A percentile compares a stretch with the other conserved stretches of the same genome.
Conservation (phyloP, 2,113 vertebrate genomes). For the Perca flavescens region DNA sequence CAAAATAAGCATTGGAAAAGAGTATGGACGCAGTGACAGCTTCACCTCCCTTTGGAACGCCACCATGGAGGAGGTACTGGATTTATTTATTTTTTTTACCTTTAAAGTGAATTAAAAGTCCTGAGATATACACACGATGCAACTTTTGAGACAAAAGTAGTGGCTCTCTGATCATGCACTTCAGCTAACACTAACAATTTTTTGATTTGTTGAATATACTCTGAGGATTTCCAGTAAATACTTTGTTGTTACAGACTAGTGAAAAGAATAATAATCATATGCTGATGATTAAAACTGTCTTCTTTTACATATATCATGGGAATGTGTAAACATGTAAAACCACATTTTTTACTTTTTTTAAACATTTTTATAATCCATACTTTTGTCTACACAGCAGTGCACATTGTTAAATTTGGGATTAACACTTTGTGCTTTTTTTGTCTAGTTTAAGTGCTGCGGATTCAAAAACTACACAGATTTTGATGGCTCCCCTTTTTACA, state of each 20-base stretch:
- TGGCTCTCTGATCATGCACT: neutral
- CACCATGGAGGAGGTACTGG: conserved; percentile 82
- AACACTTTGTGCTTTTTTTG: conserved; percentile 3
- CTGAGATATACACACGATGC: neutral
- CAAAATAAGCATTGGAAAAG: neutral
- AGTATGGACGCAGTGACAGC: neutral
- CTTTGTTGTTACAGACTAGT: neutral
- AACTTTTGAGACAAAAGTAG: neutral
- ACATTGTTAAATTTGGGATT: neutral
- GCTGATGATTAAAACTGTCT: neutral
- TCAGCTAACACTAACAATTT: neutral
- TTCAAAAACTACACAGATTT: conserved; percentile 82
- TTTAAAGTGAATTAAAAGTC: neutral
- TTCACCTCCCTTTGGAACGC: conserved; percentile 76
- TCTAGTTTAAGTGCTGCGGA: conserved; percentile 84
- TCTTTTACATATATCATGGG: neutral
- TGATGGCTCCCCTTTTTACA: conserved; percentile 57
- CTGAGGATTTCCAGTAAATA: neutral
- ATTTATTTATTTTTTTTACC: neutral
- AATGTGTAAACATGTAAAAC: neutral
- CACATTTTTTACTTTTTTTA: neutral
- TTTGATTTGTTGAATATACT: neutral
- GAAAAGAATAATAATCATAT: neutral
- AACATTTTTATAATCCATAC: neutral
- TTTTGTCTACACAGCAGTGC: neutral